A percentile compares a stretch with the other conserved stretches of the same genome.
Evolutionary conservation across 1,140 invertebrate species (phyloP).

Genomic region (Drosophila suzukii): DNA sequence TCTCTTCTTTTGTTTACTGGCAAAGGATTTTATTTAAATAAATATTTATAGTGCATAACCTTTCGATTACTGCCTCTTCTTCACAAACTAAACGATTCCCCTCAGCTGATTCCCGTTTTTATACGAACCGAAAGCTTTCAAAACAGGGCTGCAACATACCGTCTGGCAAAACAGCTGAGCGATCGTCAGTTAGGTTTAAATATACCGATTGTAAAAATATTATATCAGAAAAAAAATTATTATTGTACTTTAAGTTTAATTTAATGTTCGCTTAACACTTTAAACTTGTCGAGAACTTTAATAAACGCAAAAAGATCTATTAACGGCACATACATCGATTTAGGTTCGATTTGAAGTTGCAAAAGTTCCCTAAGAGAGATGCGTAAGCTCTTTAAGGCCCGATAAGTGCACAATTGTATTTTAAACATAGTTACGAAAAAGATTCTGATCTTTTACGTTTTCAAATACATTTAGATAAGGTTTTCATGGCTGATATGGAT

Average conservation of each 20-base stretch:
- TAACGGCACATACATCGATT: no score
- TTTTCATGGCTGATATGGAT: background rate
- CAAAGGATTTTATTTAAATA: slow-evolving; percentile 16
- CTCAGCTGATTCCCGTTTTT: slow-evolving; percentile 61
- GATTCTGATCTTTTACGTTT: no score
- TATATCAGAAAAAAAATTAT: background rate
- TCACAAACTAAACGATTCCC: slow-evolving; percentile 28
- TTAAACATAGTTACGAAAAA: no score
- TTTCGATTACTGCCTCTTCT: background rate
- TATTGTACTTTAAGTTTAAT: background rate
- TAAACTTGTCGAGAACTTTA: background rate
- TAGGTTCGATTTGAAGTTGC: no score
- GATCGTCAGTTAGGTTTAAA: slow-evolving; percentile 35
- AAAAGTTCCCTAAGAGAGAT: no score
- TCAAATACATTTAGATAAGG: slow-evolving; percentile 6
- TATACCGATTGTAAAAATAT: background rate
- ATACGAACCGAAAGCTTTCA: slow-evolving; percentile 52
- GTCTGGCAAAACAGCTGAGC: slow-evolving; percentile 15
- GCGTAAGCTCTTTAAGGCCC: no score
- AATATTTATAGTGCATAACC: slow-evolving; percentile 6
- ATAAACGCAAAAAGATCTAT: no score
- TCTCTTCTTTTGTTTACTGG: slow-evolving; percentile 4
- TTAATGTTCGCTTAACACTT: no score
- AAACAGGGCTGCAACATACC: slow-evolving; percentile 25
- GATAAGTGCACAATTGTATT: no score